Evolutionary conservation across 2,888 invertebrate species (phyloP).

Genomic region (Euphydryas editha): DNA sequence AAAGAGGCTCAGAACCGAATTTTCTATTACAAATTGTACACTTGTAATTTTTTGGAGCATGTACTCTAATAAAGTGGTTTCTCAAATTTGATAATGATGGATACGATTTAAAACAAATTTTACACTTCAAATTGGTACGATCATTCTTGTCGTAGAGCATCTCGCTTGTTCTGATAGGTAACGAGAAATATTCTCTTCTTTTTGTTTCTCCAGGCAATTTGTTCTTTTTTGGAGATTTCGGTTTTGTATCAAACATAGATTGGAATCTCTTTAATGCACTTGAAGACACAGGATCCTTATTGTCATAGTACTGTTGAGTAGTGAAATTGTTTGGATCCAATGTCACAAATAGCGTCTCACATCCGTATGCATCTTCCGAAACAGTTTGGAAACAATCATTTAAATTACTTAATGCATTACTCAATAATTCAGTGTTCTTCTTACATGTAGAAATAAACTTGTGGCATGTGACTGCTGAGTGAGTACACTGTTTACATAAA

Average conservation of each 20-base stretch:
- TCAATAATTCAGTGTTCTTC: slow-evolving; percentile 52
- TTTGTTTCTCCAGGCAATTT: slow-evolving; percentile 19
- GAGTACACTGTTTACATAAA: slow-evolving; percentile 58
- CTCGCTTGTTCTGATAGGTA: slow-evolving; percentile 50
- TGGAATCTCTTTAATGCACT: slow-evolving; percentile 52
- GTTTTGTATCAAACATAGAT: slow-evolving; percentile 33
- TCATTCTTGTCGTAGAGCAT: slow-evolving; percentile 57
- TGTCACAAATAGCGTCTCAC: slow-evolving; percentile 57
- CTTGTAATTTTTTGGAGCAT: slow-evolving; percentile 59
- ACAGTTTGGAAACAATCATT: slow-evolving; percentile 49
- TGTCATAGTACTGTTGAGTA: slow-evolving; percentile 57
- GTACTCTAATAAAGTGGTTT: slow-evolving; percentile 61
- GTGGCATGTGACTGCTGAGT: slow-evolving; percentile 54
- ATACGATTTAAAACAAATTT: slow-evolving; percentile 57
- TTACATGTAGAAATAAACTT: slow-evolving; percentile 55
- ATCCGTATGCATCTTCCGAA: slow-evolving; percentile 40
- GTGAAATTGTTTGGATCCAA: slow-evolving; percentile 53
- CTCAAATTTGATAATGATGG: slow-evolving; percentile 53
- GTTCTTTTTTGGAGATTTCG: slow-evolving; percentile 34
- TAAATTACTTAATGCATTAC: slow-evolving; percentile 51
- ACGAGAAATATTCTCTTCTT: slow-evolving; percentile 38
- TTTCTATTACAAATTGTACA: slow-evolving; percentile 57
- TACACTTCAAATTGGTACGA: slow-evolving; percentile 52
- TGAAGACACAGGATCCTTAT: slow-evolving; percentile 41
- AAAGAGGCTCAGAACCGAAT: slow-evolving; percentile 53